Conservation (phyloP, 2,113 vertebrate genomes). For the Heliornis fulica region DNA sequence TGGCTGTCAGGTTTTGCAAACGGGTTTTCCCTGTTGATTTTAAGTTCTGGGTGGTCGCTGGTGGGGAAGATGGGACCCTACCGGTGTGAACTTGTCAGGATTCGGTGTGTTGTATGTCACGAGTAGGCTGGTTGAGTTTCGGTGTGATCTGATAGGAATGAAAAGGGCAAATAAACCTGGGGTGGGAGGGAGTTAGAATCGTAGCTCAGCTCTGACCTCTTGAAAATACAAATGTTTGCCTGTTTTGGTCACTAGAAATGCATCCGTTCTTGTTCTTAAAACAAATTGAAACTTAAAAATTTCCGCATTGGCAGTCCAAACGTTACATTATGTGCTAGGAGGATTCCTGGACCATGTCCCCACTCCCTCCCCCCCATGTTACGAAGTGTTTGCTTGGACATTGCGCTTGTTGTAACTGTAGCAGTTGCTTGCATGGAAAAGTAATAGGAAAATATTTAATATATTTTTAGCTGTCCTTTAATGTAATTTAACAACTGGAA, state of each 20-base stretch:
- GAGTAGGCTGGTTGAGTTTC: background rate
- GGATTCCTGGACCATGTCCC: background rate
- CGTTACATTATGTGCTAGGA: background rate
- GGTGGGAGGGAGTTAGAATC: background rate
- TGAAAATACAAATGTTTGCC: background rate
- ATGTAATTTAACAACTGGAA: constrained; percentile 69
- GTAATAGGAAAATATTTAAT: constrained; percentile 67
- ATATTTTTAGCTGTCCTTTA: constrained; percentile 70
- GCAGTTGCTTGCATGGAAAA: constrained; percentile 58
- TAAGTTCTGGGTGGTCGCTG: background rate
- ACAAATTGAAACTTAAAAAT: background rate
- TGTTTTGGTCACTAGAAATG: background rate
- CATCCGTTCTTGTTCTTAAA: background rate
- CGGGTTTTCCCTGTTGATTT: background rate
- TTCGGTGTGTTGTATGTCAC: background rate
- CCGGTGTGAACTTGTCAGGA: background rate
- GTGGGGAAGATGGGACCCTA: background rate
- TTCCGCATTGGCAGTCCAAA: background rate
- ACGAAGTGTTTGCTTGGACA: background rate
- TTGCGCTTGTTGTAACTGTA: constrained; percentile 12
- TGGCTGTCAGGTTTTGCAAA: background rate
- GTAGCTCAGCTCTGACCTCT: background rate
- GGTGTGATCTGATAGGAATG: background rate
- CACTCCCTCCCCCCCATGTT: background rate
- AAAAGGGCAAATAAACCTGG: background rate